Base-by-base conservation (phyloP, 2,888 invertebrate genomes). In the Drosophila birchii region DNA sequence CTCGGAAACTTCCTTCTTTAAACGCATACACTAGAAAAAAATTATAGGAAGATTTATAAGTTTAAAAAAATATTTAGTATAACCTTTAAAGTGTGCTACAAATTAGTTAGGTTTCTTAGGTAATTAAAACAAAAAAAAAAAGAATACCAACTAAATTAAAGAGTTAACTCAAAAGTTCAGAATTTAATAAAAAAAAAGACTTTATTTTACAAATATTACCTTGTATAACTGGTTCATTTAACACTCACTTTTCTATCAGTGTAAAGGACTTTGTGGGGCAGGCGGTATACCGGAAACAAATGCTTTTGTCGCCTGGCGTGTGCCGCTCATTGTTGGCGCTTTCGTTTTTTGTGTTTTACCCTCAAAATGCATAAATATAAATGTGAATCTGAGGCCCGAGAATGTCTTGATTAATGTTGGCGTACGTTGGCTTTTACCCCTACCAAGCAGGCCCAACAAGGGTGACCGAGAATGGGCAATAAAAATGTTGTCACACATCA, bases 321-420 rank as follows among this genome's bases (percentile, higher is more conserved):
- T 88, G 84, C 76, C 84, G 75, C 38, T 45, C 54, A 32, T 44
- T 56, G 72, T 63, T 74, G 58, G 36, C 56, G 68, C 47, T 41
- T 53, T 58, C 44, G 23, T 58, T 67, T 81, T 64, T 62, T 68
- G 56, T 68, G 72, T 81, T 85, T 83, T 82, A 80, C 85, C 88
- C 86, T 84, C 72, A 76, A 88, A 86, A 81, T 78, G 84, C 87
- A 88, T 79, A 80, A 83, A 77, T 75, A 76, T 82, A 78, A 76
- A 79, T 69, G 73, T 66, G 18, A 63, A 78, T 68, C 72, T 55
- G 41, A 67, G 74, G 71, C 64, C 73, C 63, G 64, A 69, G 75
- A 72, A 78, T 80, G 87, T 80, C 80, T 88, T 86, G 86, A 86
- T 86, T 88, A 86, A 86, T 86, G 86, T 88, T 88, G 89, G 87